phyloP scores from a whole-genome alignment of 2,888 invertebrate genomes.

The Ferdinandea cuprea region DNA sequence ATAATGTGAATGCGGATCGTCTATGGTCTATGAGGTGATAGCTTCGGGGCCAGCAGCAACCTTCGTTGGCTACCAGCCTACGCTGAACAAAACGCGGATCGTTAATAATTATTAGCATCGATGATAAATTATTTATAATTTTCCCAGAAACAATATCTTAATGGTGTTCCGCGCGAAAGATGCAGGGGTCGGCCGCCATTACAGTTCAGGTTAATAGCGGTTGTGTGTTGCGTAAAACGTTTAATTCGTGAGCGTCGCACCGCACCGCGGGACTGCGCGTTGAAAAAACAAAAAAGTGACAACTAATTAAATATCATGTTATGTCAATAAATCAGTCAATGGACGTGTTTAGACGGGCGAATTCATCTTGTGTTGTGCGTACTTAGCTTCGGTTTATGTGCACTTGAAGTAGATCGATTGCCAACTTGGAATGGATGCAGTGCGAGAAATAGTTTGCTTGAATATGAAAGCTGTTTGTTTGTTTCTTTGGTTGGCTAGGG shows the following conservation, averaged over 20 bases:
- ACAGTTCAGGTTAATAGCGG: conserved; percentile 17
- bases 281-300: conserved; percentile 69
- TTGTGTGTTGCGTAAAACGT: conserved; percentile 54
- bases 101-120: conserved; percentile 44
- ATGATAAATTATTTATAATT: conserved; percentile 56
- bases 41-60: neutral
- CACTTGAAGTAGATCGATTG: conserved; percentile 36
- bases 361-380: conserved; percentile 44
- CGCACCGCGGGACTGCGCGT: conserved; percentile 5
- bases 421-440: conserved; percentile 13
- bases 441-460: conserved; percentile 4
- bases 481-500: no score
- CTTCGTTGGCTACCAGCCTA: conserved; percentile 46
- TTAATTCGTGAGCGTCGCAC: conserved; percentile 43
- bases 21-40: neutral
- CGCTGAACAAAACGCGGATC: conserved; percentile 28
- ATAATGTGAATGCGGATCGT: conserved; percentile 16
- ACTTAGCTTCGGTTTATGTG: conserved; percentile 32
- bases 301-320: conserved; percentile 72
- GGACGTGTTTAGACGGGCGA: conserved; percentile 56
- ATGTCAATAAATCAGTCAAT: conserved; percentile 71
- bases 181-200: conserved; percentile 13
- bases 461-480: neutral
- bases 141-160: conserved; percentile 47
- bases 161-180: conserved; percentile 24